Evolutionary conservation across 2,113 vertebrate species (phyloP).

Genomic region (Sylvia atricapilla): DNA sequence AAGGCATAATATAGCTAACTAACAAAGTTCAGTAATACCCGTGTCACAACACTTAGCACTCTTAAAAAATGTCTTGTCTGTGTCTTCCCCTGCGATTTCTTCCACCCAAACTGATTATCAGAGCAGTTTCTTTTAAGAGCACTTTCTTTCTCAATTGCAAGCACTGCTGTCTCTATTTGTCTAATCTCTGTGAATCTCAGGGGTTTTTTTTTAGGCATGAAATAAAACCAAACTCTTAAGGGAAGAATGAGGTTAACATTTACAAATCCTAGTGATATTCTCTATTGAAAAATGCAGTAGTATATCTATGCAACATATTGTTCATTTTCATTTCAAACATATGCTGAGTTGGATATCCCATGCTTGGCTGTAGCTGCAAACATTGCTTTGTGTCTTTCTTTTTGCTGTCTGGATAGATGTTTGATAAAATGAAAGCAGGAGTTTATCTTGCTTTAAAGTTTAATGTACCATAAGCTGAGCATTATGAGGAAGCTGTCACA

Average conservation of each 20-base stretch:
- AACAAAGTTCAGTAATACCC: neutral
- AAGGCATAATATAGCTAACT: neutral
- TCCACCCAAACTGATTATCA: neutral
- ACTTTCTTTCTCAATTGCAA: neutral
- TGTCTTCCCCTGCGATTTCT: neutral
- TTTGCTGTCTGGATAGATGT: conserved; percentile 47
- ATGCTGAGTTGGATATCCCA: neutral
- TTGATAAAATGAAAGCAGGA: conserved; percentile 63
- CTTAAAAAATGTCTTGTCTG: neutral
- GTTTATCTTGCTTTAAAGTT: conserved; percentile 68
- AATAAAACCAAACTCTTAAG: neutral
- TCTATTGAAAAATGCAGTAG: neutral
- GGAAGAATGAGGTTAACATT: conserved; percentile 18
- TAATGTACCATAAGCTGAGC: conserved; percentile 66
- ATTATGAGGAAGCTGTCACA: conserved; percentile 67
- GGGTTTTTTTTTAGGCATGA: neutral
- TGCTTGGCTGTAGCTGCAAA: conserved; percentile 31
- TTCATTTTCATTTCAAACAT: conserved; percentile 56
- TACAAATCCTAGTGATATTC: conserved; percentile 32
- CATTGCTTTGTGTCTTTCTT: conserved; percentile 54
- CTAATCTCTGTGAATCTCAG: neutral
- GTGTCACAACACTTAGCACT: neutral
- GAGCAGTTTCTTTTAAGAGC: neutral
- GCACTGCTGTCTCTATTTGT: neutral
- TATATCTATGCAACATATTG: conserved; percentile 8